These are phyloP conservation scores for Larimichthys polyactis DNA, from an alignment of 2,113 vertebrate genomes.

Conservation along the genomic window DNA sequence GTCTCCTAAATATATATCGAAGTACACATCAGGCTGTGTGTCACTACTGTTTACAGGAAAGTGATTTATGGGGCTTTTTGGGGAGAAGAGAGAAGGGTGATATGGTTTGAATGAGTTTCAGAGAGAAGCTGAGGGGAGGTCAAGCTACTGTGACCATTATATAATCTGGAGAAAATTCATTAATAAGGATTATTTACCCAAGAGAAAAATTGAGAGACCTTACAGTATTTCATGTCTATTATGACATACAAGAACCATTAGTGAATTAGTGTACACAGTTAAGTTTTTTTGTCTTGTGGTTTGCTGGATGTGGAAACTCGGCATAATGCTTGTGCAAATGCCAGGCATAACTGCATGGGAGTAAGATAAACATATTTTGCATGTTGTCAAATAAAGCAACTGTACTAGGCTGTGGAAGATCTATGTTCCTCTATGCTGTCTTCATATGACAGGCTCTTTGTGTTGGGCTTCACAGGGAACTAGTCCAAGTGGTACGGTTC, in stretches of 20 bases:
- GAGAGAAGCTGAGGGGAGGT: constrained; percentile 45
- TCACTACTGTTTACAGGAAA: constrained; percentile 87
- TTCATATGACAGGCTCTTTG: constrained; percentile 64
- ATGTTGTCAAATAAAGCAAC: constrained; percentile 74
- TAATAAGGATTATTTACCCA: constrained; percentile 53
- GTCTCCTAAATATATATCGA: constrained; percentile 84
- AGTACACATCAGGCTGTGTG: constrained; percentile 83
- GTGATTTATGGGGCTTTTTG: constrained; percentile 86
- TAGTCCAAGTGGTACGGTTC: constrained; percentile 70
- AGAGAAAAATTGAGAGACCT: background rate
- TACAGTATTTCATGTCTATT: constrained; percentile 17
- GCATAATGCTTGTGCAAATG: constrained; percentile 62
- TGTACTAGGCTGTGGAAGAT: constrained; percentile 51
- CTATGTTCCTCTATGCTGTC: constrained; percentile 43
- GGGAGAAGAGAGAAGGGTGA: constrained; percentile 60
- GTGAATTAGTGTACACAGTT: constrained; percentile 14
- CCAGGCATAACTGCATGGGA: constrained; percentile 68
- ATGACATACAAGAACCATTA: constrained; percentile 22
- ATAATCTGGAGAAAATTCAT: constrained; percentile 62
- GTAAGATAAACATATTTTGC: constrained; percentile 72
- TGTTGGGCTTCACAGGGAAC: constrained; percentile 60
- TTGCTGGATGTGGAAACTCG: constrained; percentile 49
- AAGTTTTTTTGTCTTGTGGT: constrained; percentile 24
- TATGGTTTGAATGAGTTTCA: constrained; percentile 67
- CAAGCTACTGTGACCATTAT: constrained; percentile 57